Base-by-base conservation (phyloP, 2,113 vertebrate genomes). In the Cephalopholis sonnerati region DNA sequence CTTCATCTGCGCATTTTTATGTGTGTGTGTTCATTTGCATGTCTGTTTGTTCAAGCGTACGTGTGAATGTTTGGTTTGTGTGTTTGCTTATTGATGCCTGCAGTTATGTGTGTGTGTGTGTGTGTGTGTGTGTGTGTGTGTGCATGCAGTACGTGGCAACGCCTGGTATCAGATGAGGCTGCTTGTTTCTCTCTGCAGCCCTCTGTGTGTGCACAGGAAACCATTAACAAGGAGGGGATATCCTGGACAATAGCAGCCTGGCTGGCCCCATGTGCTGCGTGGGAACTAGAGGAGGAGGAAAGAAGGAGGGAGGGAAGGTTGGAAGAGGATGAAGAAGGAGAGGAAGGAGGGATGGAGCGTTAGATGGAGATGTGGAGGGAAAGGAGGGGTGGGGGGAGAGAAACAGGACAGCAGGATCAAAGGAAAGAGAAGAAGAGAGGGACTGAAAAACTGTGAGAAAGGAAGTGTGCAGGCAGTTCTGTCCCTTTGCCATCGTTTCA, bases 151-250 rank as follows among this genome's bases (percentile, higher is more conserved):
- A 78, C 70, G 54, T 68, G 68, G 71, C 29, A 39, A 78, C 24
- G 82, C 69, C 74, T 74, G 84, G 70, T 88, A 88, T 90, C 87
- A 91, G 89, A 90, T 91, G 87, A 79, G 71, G 79, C 79, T 63
- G 83, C 83, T 87, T 80, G 86, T 87, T 89, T 90, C 87, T 92
- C 82, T 86, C 86, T 86, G 84, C 89, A 86, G 91, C 85, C 87
- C 89, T 92, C 89, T 91, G 82, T 93, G 91, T 93, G 93, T 95
- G 94, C 91, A 91, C 95, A 96, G 96, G 95, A 96, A 96, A 85
- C 95, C 94, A 96, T 96, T 95, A 95, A 95, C 91, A 94, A 95
- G 93, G 92, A 94, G 93, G 93, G 95, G 94, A 95, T 95, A 95
- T 96, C 94, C 95, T 95, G 93, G 87, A 95, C 94, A 94, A 93